These are phyloP conservation scores for Lasioglossum calceatum DNA, from an alignment of 2,888 invertebrate species.

Conservation along the genomic window DNA sequence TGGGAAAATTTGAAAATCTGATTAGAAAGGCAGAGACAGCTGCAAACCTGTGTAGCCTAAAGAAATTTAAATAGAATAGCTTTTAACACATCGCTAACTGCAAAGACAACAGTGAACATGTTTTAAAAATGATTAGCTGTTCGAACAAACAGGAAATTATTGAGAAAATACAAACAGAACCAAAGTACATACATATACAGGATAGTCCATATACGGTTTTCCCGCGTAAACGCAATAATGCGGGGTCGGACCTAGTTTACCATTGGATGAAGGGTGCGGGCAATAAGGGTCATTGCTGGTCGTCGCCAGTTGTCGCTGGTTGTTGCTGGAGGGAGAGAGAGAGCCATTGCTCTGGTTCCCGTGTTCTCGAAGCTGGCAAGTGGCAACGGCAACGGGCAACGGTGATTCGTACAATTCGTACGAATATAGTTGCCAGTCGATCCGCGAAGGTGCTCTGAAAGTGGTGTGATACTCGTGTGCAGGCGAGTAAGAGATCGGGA, in stretches of 20 bases:
- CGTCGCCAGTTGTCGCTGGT: slow-evolving; percentile 70
- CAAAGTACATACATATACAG: too few relatives aligned
- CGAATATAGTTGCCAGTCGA: slow-evolving; percentile 56
- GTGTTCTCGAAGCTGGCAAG: slow-evolving; percentile 26
- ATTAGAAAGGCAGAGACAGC: too few relatives aligned
- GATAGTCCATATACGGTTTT: not conserved
- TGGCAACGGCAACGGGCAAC: not conserved
- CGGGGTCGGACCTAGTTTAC: slow-evolving; percentile 26
- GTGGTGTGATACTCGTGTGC: slow-evolving; percentile 39
- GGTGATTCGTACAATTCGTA: slow-evolving; percentile 16
- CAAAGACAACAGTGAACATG: too few relatives aligned
- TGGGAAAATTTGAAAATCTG: too few relatives aligned
- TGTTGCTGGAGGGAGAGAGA: slow-evolving; percentile 35
- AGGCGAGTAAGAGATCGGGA: slow-evolving; percentile 13
- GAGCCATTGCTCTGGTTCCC: slow-evolving; percentile 33
- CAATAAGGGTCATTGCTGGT: slow-evolving; percentile 56
- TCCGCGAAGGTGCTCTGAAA: slow-evolving; percentile 53
- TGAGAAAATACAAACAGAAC: too few relatives aligned
- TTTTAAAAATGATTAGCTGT: too few relatives aligned
- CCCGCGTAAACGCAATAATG: not conserved
- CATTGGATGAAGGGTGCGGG: slow-evolving; percentile 42
- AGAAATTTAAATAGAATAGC: too few relatives aligned
- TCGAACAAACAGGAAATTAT: too few relatives aligned
- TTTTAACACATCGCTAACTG: too few relatives aligned
- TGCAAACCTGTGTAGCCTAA: too few relatives aligned